phyloP scores from a whole-genome alignment of 2,797 vertebrate genomes.

The Cephalopachus bancanus region DNA sequence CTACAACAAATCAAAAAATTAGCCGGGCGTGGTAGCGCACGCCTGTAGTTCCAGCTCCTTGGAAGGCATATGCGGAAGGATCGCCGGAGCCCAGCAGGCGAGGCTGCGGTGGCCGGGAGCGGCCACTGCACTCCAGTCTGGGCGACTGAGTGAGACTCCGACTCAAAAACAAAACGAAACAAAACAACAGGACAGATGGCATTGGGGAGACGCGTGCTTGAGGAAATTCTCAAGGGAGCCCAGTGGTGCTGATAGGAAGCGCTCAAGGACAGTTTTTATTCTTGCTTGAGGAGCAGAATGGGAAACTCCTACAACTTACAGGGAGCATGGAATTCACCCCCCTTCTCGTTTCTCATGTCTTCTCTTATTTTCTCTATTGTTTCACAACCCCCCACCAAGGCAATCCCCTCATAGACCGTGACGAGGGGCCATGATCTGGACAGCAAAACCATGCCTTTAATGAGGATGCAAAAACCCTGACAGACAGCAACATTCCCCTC shows the following conservation, averaged over 20 bases:
- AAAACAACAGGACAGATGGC: background rate
- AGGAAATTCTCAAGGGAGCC: background rate
- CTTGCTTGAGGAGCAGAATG: background rate
- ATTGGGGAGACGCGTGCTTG: background rate
- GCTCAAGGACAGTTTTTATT: background rate
- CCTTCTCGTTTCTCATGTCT: background rate
- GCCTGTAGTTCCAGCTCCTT: too few relatives aligned
- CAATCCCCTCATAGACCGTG: background rate
- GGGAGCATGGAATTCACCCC: background rate
- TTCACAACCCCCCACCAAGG: background rate
- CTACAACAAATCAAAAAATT: too few relatives aligned
- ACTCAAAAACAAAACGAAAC: too few relatives aligned
- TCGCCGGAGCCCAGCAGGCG: too few relatives aligned
- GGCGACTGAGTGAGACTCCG: too few relatives aligned
- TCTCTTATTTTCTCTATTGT: background rate
- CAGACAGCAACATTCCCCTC: background rate
- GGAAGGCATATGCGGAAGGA: too few relatives aligned
- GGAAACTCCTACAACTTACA: background rate
- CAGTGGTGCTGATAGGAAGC: background rate
- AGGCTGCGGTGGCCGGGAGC: too few relatives aligned
- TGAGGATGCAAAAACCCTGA: background rate
- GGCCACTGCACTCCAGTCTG: too few relatives aligned
- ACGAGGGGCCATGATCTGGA: background rate
- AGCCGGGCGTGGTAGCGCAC: too few relatives aligned
- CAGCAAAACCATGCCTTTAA: background rate